Evolutionary conservation across 2,113 vertebrate genomes (phyloP).

Genomic region (Cinclus cinclus): DNA sequence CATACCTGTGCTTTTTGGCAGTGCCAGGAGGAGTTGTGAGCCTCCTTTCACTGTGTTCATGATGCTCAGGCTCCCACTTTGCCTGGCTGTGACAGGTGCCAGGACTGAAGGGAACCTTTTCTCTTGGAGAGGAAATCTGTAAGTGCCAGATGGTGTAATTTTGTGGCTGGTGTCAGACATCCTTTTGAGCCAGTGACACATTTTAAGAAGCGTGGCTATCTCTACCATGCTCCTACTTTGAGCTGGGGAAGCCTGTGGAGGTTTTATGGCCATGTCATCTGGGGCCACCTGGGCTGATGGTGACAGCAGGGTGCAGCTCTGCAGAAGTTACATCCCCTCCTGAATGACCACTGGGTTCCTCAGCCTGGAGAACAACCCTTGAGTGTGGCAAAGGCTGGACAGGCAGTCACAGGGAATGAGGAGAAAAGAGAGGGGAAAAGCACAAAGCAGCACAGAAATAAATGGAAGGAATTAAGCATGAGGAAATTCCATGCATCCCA

Average conservation of each 20-base stretch:
- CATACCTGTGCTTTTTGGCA: neutral
- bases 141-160: neutral
- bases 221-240: neutral
- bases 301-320: neutral
- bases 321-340: neutral
- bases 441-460: neutral
- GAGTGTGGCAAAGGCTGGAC: neutral
- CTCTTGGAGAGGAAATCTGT: neutral
- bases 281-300: neutral
- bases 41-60: neutral
- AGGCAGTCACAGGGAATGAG: neutral
- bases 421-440: neutral
- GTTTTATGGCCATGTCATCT: neutral
- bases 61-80: neutral
- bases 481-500: neutral
- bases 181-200: neutral
- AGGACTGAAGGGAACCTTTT: neutral
- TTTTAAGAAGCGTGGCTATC: rapidly evolving
- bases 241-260: neutral
- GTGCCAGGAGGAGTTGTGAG: neutral
- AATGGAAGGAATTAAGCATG: neutral
- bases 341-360: neutral
- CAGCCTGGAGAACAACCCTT: neutral
- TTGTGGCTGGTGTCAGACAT: neutral
- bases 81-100: neutral